A percentile compares a stretch with the other conserved stretches of the same genome.
These are phyloP conservation scores for Dolichallabes microphthalmus DNA, from an alignment of 2,113 vertebrate genomes.

Conservation along the genomic window DNA sequence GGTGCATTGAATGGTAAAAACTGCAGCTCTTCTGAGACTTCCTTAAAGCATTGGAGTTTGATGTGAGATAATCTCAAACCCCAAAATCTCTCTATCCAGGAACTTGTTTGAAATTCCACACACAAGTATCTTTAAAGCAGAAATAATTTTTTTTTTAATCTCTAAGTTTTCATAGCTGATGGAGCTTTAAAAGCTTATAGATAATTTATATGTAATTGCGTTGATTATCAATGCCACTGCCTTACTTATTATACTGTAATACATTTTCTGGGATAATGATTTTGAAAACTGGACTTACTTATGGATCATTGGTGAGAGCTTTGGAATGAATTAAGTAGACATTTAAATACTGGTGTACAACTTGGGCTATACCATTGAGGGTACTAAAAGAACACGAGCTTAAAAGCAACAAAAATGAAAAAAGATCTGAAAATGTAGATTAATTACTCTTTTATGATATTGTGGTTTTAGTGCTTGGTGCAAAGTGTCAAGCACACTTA, in stretches of 20 bases:
- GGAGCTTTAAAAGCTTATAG: not conserved
- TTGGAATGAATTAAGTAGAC: slow-evolving; percentile 36
- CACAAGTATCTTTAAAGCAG: not conserved
- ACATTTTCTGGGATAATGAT: not conserved
- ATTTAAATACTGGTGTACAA: not conserved
- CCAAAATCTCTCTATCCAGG: not conserved
- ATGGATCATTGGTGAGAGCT: slow-evolving; percentile 2
- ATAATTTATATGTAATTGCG: not conserved
- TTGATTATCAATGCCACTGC: not conserved
- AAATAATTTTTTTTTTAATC: not conserved
- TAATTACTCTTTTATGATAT: not conserved
- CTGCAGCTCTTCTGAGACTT: not conserved
- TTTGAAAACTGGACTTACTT: not conserved
- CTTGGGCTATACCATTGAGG: not conserved
- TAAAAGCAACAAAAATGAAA: not conserved
- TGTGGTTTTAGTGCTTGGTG: not conserved
- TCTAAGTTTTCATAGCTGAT: slow-evolving; percentile 6
- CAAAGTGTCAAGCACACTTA: not conserved
- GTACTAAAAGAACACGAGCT: not conserved
- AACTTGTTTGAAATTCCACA: not conserved
- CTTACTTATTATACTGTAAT: not conserved
- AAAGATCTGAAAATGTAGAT: not conserved
- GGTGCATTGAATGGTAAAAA: not conserved
- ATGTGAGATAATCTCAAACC: not conserved
- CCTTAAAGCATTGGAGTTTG: not conserved